Evolutionary conservation across 1,140 invertebrate species (phyloP).

Genomic region (Conus ventricosus): DNA sequence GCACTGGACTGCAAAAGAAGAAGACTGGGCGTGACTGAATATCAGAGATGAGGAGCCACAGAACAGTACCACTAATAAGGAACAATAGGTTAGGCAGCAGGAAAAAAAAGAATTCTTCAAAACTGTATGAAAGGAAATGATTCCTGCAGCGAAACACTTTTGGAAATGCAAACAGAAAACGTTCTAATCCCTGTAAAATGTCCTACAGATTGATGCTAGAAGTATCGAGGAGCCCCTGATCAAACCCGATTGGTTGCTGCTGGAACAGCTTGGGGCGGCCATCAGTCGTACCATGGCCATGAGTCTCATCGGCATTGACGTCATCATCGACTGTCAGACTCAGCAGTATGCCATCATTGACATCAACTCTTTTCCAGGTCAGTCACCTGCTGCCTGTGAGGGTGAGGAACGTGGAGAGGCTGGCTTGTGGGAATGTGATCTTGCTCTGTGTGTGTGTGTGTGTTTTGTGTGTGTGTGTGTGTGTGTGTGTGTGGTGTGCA

Average conservation of each 20-base stretch:
- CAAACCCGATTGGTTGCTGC: slow-evolving; percentile 59
- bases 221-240: slow-evolving; percentile 62
- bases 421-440: no score
- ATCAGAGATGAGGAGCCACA: no score
- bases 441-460: no score
- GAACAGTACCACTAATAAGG: no score
- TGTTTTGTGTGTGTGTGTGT: no score
- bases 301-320: slow-evolving; percentile 87
- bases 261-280: slow-evolving; percentile 72
- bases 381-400: background rate
- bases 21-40: no score
- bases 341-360: slow-evolving; percentile 91
- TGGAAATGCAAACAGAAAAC: no score
- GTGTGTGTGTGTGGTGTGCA: no score
- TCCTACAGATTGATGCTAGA: slow-evolving; percentile 69
- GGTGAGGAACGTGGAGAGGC: no score
- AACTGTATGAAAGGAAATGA: no score
- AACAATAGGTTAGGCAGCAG: background rate
- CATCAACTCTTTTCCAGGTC: slow-evolving; percentile 91
- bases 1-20: no score
- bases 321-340: slow-evolving; percentile 89
- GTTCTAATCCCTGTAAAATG: background rate
- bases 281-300: slow-evolving; percentile 83
- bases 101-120: background rate
- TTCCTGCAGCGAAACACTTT: no score